Percentiles rank a stretch among this genome's conserved stretches.
Evolutionary conservation across 2,797 vertebrate species (phyloP).

Genomic region (Chrysocyon brachyurus): DNA sequence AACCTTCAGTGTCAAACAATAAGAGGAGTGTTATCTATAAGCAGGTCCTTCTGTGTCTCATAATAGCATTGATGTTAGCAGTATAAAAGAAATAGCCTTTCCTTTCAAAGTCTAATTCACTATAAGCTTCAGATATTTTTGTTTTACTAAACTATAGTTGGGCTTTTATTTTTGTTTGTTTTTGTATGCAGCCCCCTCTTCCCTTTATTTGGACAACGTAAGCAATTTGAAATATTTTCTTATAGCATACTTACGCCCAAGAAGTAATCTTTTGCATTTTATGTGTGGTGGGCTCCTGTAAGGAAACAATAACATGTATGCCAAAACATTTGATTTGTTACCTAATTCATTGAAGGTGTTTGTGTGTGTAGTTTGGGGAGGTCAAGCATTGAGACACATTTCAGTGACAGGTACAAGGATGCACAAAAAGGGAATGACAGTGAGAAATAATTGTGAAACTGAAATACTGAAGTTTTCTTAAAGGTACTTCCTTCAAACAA

Average conservation of each 20-base stretch:
- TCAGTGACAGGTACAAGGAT: not conserved
- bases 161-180: not conserved
- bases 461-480: not conserved
- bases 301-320: not conserved
- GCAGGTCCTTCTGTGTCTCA: slow-evolving; percentile 43
- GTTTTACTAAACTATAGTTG: not conserved
- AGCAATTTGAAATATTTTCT: not conserved
- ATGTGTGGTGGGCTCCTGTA: not conserved
- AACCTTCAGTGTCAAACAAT: slow-evolving; percentile 74
- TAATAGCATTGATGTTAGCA: slow-evolving; percentile 5
- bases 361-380: not conserved
- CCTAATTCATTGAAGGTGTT: not conserved
- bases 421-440: not conserved
- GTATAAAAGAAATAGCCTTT: slow-evolving; percentile 6
- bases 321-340: not conserved
- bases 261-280: not conserved
- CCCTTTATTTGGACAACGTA: not conserved
- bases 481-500: not conserved
- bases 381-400: not conserved
- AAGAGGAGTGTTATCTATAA: slow-evolving; percentile 66
- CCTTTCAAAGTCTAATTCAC: slow-evolving; percentile 63
- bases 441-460: not conserved
- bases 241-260: not conserved
- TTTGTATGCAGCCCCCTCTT: not conserved
- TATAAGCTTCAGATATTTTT: not conserved